Evolutionary conservation across 2,797 vertebrate genomes (phyloP).

Genomic region (Hylomyscus alleni): DNA sequence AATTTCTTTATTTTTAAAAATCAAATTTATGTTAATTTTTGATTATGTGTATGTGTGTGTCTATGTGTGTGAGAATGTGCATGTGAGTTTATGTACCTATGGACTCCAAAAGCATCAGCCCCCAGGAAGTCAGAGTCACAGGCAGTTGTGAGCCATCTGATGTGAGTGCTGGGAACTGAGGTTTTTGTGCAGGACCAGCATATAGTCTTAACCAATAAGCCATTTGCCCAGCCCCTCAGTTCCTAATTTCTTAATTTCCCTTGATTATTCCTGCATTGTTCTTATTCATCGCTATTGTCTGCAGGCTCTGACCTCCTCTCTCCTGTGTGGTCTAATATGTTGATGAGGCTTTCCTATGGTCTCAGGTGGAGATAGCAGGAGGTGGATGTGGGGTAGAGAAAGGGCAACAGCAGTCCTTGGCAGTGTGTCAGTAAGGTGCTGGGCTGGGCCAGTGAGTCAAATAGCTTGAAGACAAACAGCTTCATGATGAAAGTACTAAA

Average conservation of each 20-base stretch:
- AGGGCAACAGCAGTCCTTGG: background rate
- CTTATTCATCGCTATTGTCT: background rate
- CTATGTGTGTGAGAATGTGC: background rate
- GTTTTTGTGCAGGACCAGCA: background rate
- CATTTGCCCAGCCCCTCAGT: background rate
- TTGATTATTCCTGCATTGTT: background rate
- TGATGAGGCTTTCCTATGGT: background rate
- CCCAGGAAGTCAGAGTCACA: background rate
- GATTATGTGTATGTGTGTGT: background rate
- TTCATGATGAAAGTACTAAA: background rate
- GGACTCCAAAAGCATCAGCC: background rate
- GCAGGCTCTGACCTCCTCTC: too few species aligned
- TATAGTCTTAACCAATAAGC: background rate
- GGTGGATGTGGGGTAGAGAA: background rate
- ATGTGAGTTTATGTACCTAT: background rate
- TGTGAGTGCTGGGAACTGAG: background rate
- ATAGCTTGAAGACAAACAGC: background rate
- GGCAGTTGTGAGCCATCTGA: background rate
- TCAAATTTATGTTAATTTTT: background rate
- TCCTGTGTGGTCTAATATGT: background rate
- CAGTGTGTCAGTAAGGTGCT: too few species aligned
- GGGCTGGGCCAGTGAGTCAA: background rate
- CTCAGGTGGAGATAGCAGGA: background rate
- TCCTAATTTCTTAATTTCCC: background rate
- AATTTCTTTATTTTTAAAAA: background rate